Percentiles rank a stretch among this genome's conserved stretches.
phyloP scores from a whole-genome alignment of 1,140 invertebrate genomes.

The Aradophagus sp. region DNA sequence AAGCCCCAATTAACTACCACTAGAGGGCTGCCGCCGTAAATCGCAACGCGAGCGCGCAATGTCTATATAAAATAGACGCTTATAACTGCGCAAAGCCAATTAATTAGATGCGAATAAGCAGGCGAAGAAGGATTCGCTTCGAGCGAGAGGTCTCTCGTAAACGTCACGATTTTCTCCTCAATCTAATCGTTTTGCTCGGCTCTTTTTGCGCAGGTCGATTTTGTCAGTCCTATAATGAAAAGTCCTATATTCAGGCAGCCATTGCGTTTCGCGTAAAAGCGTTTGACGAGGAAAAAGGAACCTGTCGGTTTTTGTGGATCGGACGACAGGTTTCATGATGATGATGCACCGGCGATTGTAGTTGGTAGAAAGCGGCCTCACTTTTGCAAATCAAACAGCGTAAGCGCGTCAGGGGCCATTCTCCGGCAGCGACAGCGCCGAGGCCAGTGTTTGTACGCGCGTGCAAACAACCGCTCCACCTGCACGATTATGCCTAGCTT shows the following conservation, averaged over 20 bases:
- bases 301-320: conserved; percentile 45
- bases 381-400: conserved; percentile 71
- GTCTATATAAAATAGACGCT: conserved; percentile 31
- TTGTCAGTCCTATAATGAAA: too few relatives aligned
- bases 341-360: conserved; percentile 31
- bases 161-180: too few relatives aligned
- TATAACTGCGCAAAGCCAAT: conserved; percentile 20
- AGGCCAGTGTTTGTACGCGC: conserved; percentile 66
- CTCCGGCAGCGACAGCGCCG: conserved; percentile 53
- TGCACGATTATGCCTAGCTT: conserved; percentile 65
- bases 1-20: conserved; percentile 51
- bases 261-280: too few relatives aligned
- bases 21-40: conserved; percentile 12
- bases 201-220: too few relatives aligned
- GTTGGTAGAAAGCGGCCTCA: conserved; percentile 59
- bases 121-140: conserved; percentile 24
- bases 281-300: conserved; percentile 1
- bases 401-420: conserved; percentile 54
- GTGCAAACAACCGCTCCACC: conserved; percentile 69
- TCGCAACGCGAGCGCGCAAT: conserved; percentile 6
- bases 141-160: too few relatives aligned
- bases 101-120: conserved; percentile 17
- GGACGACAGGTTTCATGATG: conserved; percentile 48
- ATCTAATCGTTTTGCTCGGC: too few relatives aligned
- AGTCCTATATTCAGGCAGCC: too few relatives aligned